Evolutionary conservation across 1,140 invertebrate genomes (phyloP).

Genomic region (Bradysia coprophila): DNA sequence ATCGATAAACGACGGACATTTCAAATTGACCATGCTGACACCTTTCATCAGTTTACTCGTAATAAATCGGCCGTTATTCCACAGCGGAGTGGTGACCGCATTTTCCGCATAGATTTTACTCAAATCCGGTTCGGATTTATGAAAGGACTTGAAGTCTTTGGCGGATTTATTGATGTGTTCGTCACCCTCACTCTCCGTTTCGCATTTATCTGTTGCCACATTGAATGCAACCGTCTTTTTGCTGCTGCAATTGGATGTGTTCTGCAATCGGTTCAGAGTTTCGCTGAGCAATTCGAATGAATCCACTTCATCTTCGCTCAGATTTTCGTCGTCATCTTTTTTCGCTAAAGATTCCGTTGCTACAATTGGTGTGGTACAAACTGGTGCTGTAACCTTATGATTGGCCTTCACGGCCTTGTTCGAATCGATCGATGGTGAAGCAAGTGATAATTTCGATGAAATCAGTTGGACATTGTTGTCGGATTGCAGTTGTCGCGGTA

Average conservation of each 20-base stretch:
- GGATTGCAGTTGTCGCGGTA: no score
- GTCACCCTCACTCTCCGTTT: slow-evolving; percentile 1
- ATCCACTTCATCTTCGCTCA: no score
- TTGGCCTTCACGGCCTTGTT: no score
- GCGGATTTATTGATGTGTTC: no score
- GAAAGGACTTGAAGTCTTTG: slow-evolving; percentile 13
- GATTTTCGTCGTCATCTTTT: slow-evolving; percentile 8
- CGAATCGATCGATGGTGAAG: no score
- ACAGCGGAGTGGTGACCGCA: not conserved
- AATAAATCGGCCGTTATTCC: not conserved
- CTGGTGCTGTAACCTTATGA: no score
- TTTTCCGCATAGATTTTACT: slow-evolving; percentile 7
- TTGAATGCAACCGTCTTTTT: not conserved
- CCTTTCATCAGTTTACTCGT: slow-evolving; percentile 19
- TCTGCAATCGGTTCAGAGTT: not conserved
- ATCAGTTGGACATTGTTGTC: no score
- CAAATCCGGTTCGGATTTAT: slow-evolving; percentile 22
- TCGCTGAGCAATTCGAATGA: not conserved
- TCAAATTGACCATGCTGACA: slow-evolving; percentile 21
- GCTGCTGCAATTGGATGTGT: no score
- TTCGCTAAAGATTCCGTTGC: not conserved
- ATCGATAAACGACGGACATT: slow-evolving; percentile 15
- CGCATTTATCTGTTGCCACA: not conserved
- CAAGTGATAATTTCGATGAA: no score
- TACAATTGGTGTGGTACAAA: not conserved